A percentile compares a stretch with the other conserved stretches of the same genome.
Evolutionary conservation across 2,888 invertebrate genomes (phyloP).

Genomic region (Yponomeuta plumbellus): DNA sequence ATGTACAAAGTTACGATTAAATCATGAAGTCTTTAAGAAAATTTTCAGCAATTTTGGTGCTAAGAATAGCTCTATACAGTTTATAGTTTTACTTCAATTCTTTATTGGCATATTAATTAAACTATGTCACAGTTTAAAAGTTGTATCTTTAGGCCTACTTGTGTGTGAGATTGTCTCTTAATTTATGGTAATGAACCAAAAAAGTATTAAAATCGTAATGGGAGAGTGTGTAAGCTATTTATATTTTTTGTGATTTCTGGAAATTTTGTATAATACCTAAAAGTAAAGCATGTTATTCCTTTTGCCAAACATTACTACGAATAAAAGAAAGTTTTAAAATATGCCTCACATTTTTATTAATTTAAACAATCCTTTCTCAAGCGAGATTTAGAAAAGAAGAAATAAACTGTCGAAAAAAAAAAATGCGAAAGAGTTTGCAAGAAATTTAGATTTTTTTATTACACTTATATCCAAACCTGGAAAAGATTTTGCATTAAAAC

Average conservation of each 20-base stretch:
- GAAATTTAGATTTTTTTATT: background rate
- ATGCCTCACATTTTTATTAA: background rate
- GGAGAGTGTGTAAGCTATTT: slow-evolving; percentile 24
- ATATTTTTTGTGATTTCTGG: slow-evolving; percentile 29
- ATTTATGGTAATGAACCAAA: slow-evolving; percentile 53
- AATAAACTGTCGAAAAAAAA: background rate
- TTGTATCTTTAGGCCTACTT: background rate
- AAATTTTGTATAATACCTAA: slow-evolving; percentile 36
- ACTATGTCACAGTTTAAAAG: background rate
- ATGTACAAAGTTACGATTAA: slow-evolving; percentile 38
- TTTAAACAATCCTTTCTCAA: background rate
- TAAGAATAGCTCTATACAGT: slow-evolving; percentile 31
- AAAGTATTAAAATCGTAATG: slow-evolving; percentile 54
- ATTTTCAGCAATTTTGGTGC: slow-evolving; percentile 55
- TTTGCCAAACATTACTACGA: slow-evolving; percentile 69
- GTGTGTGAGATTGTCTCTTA: background rate
- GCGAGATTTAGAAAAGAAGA: no score
- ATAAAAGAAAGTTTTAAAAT: slow-evolving; percentile 39
- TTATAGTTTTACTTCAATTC: background rate
- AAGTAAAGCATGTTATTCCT: slow-evolving; percentile 51
- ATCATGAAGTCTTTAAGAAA: slow-evolving; percentile 18
- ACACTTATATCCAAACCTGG: no score
- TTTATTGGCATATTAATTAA: background rate
- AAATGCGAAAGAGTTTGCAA: no score
- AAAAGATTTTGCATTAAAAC: no score